These are phyloP conservation scores for Oryzias curvinotus DNA, from an alignment of 2,113 vertebrate species.

Conservation along the genomic window DNA sequence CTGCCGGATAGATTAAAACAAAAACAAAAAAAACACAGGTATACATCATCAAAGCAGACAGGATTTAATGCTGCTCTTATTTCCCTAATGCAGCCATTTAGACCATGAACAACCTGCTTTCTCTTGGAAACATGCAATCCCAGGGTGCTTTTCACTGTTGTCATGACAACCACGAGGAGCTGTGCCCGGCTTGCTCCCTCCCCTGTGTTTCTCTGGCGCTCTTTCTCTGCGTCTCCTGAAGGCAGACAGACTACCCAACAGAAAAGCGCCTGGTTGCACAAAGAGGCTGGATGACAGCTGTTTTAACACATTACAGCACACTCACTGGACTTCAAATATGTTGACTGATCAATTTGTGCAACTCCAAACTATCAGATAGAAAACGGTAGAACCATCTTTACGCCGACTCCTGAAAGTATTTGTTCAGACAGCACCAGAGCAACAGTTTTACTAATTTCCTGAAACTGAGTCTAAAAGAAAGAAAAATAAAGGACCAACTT, in stretches of 20 bases:
- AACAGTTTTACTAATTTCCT: not conserved
- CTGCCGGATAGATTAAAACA: conserved; percentile 25
- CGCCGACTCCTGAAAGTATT: too few species aligned
- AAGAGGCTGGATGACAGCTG: conserved; percentile 54
- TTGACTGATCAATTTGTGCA: not conserved
- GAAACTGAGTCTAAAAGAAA: not conserved
- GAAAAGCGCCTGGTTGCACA: conserved; percentile 50
- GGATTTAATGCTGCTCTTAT: conserved; percentile 43
- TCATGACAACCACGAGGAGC: conserved; percentile 72
- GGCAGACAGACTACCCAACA: conserved; percentile 57
- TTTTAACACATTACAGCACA: conserved; percentile 26
- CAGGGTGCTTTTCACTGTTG: conserved; percentile 74
- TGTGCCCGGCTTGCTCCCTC: conserved; percentile 49
- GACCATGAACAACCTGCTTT: conserved; percentile 64
- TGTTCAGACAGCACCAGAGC: too few species aligned
- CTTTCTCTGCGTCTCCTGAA: conserved; percentile 38
- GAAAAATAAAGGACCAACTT: not conserved
- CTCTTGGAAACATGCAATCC: conserved; percentile 74
- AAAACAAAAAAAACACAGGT: not conserved
- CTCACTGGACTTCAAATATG: conserved; percentile 5
- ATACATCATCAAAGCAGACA: conserved; percentile 44
- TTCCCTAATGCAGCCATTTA: conserved; percentile 55
- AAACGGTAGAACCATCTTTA: not conserved
- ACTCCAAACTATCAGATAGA: not conserved
- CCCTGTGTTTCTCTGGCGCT: conserved; percentile 29